Base-by-base conservation (phyloP, 2,113 vertebrate genomes). In the Centrocercus urophasianus region DNA sequence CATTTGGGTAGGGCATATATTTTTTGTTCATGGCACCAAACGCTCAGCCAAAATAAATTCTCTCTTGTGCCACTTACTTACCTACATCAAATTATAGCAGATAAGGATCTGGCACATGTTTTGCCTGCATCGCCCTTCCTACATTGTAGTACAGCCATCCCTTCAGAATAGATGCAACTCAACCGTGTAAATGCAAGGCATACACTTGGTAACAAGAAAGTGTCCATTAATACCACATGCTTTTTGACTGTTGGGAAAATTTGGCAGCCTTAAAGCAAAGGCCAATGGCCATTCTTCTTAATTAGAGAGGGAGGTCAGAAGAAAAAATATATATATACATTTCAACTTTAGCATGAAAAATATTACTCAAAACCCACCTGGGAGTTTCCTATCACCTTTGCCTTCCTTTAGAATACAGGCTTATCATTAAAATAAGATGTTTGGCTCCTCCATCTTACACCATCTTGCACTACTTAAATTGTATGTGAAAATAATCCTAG, bases 351-450 rank as follows among this genome's bases (percentile, higher is more conserved):
- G 36, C n/a, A 56, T 76, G 28, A 71, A 22, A 92, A 92, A 81
- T 86, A 80, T 30, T 90, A 86, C 82, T 91, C 50, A 72, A 88
- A 93, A 79, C 71, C 69, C 64, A 20, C 80, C n/a, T 89, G 69
- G 28, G 32, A 66, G 79, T 47, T 94, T 95, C 79, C 52, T 73
- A 25, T 88, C 74, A 72, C 82, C 74, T 95, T 91, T 69, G 43
- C 83, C 86, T 96, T 81, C 13, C 69, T 87, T 95, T 89, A 63
- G 40, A 92, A 85, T 83, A 88, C 67, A 94, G 66, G 8, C 12
- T 69, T 82, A 91, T 92, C 95, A 96, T 96, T 90, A 88, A 56
- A 83, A 70, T 80, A 95, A 94, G 56, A 93, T 86, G 92, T 93
- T 95, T 90, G 77, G 61, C 90, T 94, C 42, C 95, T 92, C 90